These are phyloP conservation scores for Narcine bancroftii DNA, from an alignment of 2,113 vertebrate genomes.

Conservation along the genomic window DNA sequence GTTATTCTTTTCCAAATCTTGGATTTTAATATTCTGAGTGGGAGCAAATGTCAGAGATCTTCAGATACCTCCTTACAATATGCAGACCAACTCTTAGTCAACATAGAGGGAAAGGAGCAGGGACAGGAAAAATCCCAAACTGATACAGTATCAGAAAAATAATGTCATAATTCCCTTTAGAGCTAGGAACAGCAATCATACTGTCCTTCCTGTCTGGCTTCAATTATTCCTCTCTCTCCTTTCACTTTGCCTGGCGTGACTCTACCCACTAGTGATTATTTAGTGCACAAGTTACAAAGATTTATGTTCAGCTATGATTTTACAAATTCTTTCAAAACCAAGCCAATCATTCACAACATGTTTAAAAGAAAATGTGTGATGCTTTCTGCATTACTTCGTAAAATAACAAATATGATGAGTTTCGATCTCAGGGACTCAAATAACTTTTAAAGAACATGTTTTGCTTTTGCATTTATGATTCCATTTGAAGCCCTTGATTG, in stretches of 20 bases:
- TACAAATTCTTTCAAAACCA: background rate
- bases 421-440: background rate
- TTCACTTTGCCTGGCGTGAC: background rate
- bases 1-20: background rate
- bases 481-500: constrained; percentile 1
- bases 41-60: background rate
- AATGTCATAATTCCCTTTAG: background rate
- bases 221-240: background rate
- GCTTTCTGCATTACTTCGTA: background rate
- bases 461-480: background rate
- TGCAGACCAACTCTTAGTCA: background rate
- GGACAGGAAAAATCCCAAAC: background rate
- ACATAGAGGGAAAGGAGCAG: background rate
- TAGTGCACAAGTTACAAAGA: background rate
- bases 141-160: background rate
- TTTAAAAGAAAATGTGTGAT: background rate
- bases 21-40: background rate
- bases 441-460: background rate
- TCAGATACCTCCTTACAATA: background rate
- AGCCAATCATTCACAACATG: background rate
- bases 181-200: background rate
- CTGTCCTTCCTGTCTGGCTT: background rate
- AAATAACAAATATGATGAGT: background rate
- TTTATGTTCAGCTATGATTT: background rate
- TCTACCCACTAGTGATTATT: no score